Evolutionary conservation across 1,140 invertebrate genomes (phyloP).

Genomic region (Drosophila lacteicornis): DNA sequence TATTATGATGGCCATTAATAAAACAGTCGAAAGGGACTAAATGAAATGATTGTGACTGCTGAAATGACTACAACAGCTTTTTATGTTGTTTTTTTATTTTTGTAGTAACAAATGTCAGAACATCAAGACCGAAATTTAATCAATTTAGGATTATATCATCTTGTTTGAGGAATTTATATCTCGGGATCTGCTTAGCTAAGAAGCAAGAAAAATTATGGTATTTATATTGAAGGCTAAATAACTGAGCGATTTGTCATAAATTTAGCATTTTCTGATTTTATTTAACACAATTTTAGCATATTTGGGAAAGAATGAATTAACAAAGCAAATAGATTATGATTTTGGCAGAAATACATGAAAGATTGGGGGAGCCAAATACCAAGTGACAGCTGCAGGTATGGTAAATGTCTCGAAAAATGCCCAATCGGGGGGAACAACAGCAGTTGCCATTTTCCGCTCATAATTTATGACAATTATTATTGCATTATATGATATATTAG

Average conservation of each 20-base stretch:
- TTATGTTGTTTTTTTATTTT: background rate
- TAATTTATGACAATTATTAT: slow-evolving; percentile 79
- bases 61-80: background rate
- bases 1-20: slow-evolving; percentile 45
- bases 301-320: background rate
- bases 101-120: background rate
- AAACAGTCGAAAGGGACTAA: background rate
- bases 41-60: slow-evolving; percentile 7
- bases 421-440: slow-evolving; percentile 15
- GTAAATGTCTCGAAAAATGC: slow-evolving; percentile 37
- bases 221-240: background rate
- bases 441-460: slow-evolving; percentile 55
- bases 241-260: background rate
- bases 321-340: background rate
- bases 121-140: slow-evolving; percentile 1
- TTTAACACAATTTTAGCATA: background rate
- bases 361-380: slow-evolving; percentile 3
- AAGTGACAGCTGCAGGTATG: slow-evolving; percentile 61
- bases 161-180: background rate
- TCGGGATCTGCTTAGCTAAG: too few species aligned
- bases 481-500: slow-evolving; percentile 32
- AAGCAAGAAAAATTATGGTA: too few species aligned
- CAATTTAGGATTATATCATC: background rate
- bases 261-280: background rate
- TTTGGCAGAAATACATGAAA: slow-evolving; percentile 9